Percentiles rank a stretch among this genome's conserved stretches.
Conservation (phyloP, 2,888 invertebrate species). For the Andrena praecox region DNA sequence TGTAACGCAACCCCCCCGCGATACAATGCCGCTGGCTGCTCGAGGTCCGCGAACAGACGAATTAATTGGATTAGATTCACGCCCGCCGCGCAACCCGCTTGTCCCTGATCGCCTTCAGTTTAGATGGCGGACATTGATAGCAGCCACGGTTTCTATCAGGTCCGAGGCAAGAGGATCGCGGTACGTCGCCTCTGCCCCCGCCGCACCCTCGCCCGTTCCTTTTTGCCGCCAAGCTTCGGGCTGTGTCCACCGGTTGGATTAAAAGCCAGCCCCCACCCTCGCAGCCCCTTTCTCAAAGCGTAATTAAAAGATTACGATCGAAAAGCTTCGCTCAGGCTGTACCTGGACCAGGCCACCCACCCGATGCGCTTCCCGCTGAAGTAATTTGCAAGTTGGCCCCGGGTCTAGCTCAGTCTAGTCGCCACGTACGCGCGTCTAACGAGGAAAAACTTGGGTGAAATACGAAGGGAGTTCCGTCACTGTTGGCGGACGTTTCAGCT, state of each 20-base stretch:
- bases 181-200: not conserved
- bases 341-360: slow-evolving; percentile 5
- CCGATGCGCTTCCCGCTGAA: slow-evolving; percentile 42
- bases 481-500: not conserved
- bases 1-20: not conserved
- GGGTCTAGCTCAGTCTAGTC: slow-evolving; percentile 1
- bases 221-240: not conserved
- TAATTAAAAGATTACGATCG: slow-evolving; percentile 70
- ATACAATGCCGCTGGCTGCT: not conserved
- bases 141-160: slow-evolving; percentile 43
- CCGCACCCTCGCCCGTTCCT: not conserved
- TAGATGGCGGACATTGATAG: slow-evolving; percentile 37
- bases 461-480: slow-evolving; percentile 21
- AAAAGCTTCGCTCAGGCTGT: slow-evolving; percentile 43
- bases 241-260: slow-evolving; percentile 31
- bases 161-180: slow-evolving; percentile 9
- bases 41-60: slow-evolving; percentile 7
- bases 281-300: not conserved
- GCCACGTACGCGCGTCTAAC: slow-evolving; percentile 26
- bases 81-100: not conserved
- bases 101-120: slow-evolving; percentile 8
- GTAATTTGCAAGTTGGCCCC: slow-evolving; percentile 62
- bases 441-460: slow-evolving; percentile 49
- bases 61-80: slow-evolving; percentile 46
- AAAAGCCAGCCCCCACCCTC: slow-evolving; percentile 17